phyloP scores from a whole-genome alignment of 2,797 vertebrate genomes.

The Gobio occitaniae region DNA sequence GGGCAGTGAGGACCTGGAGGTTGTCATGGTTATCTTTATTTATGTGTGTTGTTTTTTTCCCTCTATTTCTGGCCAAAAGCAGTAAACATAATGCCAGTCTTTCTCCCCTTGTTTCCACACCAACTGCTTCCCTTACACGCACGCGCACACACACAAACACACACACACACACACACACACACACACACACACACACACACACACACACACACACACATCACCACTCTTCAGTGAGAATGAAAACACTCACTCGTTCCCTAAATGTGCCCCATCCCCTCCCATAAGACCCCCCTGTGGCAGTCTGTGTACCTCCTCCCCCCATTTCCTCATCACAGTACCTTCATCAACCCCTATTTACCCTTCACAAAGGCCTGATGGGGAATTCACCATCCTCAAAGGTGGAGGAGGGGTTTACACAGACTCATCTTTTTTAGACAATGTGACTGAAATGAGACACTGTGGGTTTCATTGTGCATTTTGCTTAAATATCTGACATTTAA shows the following conservation, averaged over 20 bases:
- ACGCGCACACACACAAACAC: constrained; percentile 5
- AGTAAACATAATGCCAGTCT: constrained; percentile 32
- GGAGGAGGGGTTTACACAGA: constrained; percentile 24
- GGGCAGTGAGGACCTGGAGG: constrained; percentile 62
- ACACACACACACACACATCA: constrained; percentile 44
- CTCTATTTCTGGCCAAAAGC: constrained; percentile 35
- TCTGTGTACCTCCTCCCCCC: constrained; percentile 18
- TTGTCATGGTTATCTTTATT: constrained; percentile 63
- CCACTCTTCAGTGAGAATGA: background rate
- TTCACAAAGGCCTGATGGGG: constrained; percentile 34
- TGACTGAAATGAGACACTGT: background rate
- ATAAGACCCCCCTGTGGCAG: constrained; percentile 36
- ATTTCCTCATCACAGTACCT: constrained; percentile 41
- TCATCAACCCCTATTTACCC: constrained; percentile 36
- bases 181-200: background rate
- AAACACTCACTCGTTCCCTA: constrained; percentile 1
- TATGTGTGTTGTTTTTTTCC: constrained; percentile 24
- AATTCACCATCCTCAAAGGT: constrained; percentile 19
- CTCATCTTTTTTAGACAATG: constrained; percentile 11
- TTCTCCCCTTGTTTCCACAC: constrained; percentile 22
- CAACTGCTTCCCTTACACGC: constrained; percentile 3
- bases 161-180: no score
- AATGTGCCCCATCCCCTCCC: constrained; percentile 22
- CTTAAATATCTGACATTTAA: background rate
- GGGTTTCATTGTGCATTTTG: background rate